phyloP scores from a whole-genome alignment of 1,140 invertebrate genomes.

The Ooceraea biroi region DNA sequence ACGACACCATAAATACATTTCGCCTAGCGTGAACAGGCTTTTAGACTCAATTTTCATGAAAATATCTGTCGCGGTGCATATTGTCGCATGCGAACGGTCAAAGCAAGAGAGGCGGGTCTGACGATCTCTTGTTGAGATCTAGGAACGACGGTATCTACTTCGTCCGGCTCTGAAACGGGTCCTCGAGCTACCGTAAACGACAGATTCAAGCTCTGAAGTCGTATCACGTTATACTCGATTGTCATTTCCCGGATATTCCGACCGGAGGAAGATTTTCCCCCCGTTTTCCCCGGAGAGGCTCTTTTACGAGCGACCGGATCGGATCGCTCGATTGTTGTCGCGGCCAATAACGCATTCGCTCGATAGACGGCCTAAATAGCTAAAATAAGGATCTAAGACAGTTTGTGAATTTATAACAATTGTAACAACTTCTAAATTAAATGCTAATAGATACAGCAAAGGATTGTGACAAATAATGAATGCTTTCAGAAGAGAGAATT shows the following conservation, averaged over 20 bases:
- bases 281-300: conserved; percentile 39
- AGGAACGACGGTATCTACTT: background rate
- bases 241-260: conserved; percentile 29
- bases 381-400: too few species aligned
- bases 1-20: background rate
- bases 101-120: background rate
- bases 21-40: background rate
- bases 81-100: background rate
- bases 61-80: conserved; percentile 12
- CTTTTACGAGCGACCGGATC: conserved; percentile 43
- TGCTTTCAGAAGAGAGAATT: too few species aligned
- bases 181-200: conserved; percentile 57
- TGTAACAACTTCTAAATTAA: background rate
- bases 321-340: background rate
- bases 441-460: conserved; percentile 22
- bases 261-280: background rate
- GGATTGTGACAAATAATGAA: background rate
- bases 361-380: background rate
- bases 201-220: conserved; percentile 10
- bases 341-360: background rate
- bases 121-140: conserved; percentile 36
- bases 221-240: conserved; percentile 49
- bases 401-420: background rate
- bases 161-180: conserved; percentile 5
- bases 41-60: conserved; percentile 37